Conservation (phyloP, 2,888 invertebrate species). For the Oligia fasciuncula region DNA sequence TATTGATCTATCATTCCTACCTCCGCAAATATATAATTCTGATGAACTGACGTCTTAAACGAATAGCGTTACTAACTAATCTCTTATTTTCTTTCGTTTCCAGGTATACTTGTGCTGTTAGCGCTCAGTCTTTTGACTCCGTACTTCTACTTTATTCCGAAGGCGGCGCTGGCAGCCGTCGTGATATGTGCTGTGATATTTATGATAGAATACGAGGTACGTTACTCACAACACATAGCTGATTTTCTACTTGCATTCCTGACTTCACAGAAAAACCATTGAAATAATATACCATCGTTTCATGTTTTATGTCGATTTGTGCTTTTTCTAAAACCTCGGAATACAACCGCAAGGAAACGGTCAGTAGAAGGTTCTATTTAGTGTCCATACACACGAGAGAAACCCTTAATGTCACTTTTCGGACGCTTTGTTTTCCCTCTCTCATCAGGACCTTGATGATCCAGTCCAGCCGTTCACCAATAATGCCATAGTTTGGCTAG, state of each 20-base stretch:
- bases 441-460: no score
- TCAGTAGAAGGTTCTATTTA: no score
- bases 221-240: not conserved
- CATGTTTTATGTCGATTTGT: no score
- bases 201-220: slow-evolving; percentile 97
- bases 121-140: slow-evolving; percentile 96
- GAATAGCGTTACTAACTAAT: not conserved
- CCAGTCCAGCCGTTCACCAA: no score
- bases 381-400: no score
- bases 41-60: not conserved
- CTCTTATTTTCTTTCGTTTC: slow-evolving; percentile 61
- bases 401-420: no score
- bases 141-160: slow-evolving; percentile 97
- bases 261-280: not conserved
- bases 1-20: not conserved
- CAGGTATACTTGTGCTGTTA: slow-evolving; percentile 94
- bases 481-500: no score
- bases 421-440: no score
- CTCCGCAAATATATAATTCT: not conserved
- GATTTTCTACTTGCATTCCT: not conserved
- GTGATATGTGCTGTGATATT: slow-evolving; percentile 98
- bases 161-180: slow-evolving; percentile 96
- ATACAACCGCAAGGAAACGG: no score
- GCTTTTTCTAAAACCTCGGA: no score
- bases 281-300: no score